Evolutionary conservation across 2,888 invertebrate genomes (phyloP).

Genomic region (Rutpela maculata): DNA sequence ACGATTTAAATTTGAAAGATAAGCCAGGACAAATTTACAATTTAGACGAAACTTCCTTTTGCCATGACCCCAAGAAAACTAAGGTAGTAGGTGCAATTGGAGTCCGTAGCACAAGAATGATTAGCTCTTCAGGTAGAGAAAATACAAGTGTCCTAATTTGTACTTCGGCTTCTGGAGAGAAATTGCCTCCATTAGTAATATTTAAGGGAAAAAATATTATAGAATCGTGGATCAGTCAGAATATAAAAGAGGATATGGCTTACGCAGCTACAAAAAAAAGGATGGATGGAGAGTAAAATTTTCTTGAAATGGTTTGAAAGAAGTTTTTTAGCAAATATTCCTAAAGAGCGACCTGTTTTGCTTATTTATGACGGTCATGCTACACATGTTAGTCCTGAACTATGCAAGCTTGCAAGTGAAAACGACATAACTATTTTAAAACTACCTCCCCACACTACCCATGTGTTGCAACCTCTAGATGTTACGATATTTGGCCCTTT

Average conservation of each 20-base stretch:
- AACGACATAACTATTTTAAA: not conserved
- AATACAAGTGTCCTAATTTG: conserved; percentile 46
- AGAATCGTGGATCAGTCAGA: not conserved
- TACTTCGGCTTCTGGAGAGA: conserved; percentile 48
- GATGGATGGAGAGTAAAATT: conserved; percentile 63
- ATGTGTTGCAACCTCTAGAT: conserved; percentile 8
- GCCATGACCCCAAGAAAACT: not conserved
- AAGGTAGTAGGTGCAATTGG: not conserved
- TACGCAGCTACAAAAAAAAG: conserved; percentile 40
- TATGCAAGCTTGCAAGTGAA: not conserved
- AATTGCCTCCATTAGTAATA: conserved; percentile 45
- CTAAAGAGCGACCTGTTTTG: conserved; percentile 61
- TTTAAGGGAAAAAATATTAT: conserved; percentile 23
- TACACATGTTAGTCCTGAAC: conserved; percentile 45
- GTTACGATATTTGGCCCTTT: not conserved
- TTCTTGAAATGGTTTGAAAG: conserved; percentile 64
- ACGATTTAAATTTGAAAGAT: not conserved
- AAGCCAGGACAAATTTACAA: conserved; percentile 13
- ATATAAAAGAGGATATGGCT: conserved; percentile 5
- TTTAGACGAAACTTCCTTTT: conserved; percentile 16
- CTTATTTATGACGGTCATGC: conserved; percentile 65
- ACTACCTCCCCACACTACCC: conserved; percentile 4
- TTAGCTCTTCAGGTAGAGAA: conserved; percentile 33
- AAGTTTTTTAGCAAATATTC: conserved; percentile 59
- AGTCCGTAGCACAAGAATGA: not conserved